These are phyloP conservation scores for Thalassoma bifasciatum DNA, from an alignment of 2,113 vertebrate genomes.

Conservation along the genomic window DNA sequence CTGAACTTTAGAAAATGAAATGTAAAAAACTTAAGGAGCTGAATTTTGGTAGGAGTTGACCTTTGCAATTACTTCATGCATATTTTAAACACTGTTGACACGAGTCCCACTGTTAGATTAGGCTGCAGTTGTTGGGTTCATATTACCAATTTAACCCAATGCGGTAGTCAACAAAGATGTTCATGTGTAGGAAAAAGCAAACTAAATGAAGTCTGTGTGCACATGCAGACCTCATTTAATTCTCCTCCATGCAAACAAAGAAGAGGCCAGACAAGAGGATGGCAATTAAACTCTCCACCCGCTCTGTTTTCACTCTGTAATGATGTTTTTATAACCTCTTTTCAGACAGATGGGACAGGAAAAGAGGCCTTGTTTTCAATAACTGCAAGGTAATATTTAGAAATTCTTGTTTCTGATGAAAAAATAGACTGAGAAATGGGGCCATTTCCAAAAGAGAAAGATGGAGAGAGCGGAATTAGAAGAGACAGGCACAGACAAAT, in stretches of 20 bases:
- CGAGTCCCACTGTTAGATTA: neutral
- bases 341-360: neutral
- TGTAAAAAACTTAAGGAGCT: too few relatives aligned
- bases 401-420: neutral
- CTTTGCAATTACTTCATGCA: neutral
- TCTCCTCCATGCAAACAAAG: neutral
- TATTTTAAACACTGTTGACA: neutral
- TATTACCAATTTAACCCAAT: neutral
- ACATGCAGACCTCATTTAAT: neutral
- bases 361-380: slow-evolving; percentile 1
- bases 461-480: neutral
- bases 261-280: neutral
- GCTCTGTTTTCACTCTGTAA: neutral
- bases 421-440: neutral
- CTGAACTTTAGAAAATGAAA: neutral
- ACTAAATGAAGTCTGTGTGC: neutral
- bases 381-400: neutral
- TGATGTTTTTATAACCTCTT: slow-evolving; percentile 3
- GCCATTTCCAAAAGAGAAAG: neutral
- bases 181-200: neutral
- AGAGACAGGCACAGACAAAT: neutral
- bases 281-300: neutral
- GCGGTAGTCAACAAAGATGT: neutral
- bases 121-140: neutral
- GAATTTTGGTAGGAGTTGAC: neutral